Evolutionary conservation across 2,797 vertebrate genomes (phyloP).

Genomic region (Hafferia zeledoni): DNA sequence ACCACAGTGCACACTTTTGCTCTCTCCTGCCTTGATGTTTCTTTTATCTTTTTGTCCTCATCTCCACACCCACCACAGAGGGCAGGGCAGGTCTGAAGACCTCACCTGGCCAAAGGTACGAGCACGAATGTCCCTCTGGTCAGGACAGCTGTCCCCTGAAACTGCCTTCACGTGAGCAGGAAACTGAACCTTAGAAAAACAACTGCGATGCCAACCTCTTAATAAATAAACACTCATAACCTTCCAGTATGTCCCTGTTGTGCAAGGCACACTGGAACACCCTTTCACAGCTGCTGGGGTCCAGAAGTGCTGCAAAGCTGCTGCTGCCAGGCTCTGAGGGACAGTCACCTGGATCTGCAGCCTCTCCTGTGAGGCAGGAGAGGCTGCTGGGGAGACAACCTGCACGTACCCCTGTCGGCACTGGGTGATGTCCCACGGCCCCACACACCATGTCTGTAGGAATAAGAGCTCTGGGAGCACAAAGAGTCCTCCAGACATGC

Average conservation of each 20-base stretch:
- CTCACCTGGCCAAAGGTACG: neutral
- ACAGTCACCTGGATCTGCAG: neutral
- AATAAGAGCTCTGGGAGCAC: neutral
- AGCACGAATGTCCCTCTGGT: rapidly evolving
- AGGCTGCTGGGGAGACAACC: neutral
- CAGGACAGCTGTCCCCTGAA: neutral
- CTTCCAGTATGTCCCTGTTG: neutral
- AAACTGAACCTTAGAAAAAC: neutral
- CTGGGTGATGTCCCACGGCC: rapidly evolving
- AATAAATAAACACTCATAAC: neutral
- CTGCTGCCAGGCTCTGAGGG: neutral
- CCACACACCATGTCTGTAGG: rapidly evolving
- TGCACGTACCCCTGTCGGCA: neutral
- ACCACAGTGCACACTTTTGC: neutral
- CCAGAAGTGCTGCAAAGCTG: neutral
- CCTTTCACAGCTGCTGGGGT: neutral
- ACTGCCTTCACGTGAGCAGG: neutral
- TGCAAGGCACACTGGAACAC: neutral
- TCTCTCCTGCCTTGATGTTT: neutral
- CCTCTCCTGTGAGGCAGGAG: neutral
- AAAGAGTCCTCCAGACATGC: neutral
- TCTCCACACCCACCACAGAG: neutral
- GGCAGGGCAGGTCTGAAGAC: neutral
- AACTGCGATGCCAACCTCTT: neutral
- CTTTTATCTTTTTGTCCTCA: neutral